phyloP scores from a whole-genome alignment of 2,113 vertebrate species.

The Gambusia holbrooki region DNA sequence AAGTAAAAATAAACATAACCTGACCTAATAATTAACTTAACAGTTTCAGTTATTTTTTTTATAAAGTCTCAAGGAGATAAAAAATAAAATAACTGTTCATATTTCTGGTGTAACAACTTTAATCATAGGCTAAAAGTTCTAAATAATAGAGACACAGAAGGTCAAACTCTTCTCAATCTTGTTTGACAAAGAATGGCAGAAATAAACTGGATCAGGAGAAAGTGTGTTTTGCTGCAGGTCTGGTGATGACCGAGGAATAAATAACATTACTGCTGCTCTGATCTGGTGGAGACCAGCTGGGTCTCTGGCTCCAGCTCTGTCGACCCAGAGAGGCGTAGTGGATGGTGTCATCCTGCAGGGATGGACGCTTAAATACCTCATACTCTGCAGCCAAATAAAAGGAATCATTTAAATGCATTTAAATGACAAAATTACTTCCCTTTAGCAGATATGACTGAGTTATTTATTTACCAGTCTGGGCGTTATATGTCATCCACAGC shows the following conservation, averaged over 20 bases:
- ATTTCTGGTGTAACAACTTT: not conserved
- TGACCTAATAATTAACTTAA: not conserved
- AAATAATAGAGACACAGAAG: not conserved
- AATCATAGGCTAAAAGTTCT: not conserved
- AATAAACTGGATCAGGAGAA: not conserved
- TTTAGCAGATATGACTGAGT: accelerated
- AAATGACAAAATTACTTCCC: not conserved
- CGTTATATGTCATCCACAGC: conserved; percentile 19
- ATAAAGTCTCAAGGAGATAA: too few relatives aligned
- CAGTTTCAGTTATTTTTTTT: not conserved
- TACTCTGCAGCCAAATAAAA: conserved; percentile 15
- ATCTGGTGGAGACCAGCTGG: conserved; percentile 7
- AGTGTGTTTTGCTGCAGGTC: conserved; percentile 4
- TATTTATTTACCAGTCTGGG: not conserved
- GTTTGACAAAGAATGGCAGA: not conserved
- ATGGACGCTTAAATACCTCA: accelerated
- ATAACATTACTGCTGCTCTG: conserved; percentile 47
- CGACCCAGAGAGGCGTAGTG: conserved; percentile 73
- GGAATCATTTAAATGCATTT: not conserved
- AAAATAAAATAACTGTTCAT: too few relatives aligned
- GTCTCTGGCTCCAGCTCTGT: conserved; percentile 61
- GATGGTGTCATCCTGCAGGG: conserved; percentile 37
- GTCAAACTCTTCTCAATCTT: not conserved
- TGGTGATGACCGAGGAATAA: conserved; percentile 60
- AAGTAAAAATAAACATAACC: not conserved